These are phyloP conservation scores for Dendrocincla tyrannina DNA, from an alignment of 2,797 vertebrate genomes.

Conservation along the genomic window DNA sequence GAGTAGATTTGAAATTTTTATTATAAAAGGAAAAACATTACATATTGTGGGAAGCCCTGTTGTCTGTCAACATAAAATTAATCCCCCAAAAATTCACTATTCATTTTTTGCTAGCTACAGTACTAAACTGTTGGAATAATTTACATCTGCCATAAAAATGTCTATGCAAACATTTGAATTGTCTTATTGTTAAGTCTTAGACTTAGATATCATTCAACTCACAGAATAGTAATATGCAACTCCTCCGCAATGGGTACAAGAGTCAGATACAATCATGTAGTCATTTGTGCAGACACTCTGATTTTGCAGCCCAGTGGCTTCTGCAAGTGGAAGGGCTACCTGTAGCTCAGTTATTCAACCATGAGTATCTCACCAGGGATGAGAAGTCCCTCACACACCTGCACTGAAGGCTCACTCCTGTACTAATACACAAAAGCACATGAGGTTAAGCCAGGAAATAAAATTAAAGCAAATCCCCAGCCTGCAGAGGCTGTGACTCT, in stretches of 20 bases:
- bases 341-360: not conserved
- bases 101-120: not conserved
- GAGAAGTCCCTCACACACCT: not conserved
- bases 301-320: not conserved
- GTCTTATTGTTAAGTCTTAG: not conserved
- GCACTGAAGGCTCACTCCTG: not conserved
- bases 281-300: not conserved
- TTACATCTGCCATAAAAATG: not conserved
- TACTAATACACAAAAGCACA: not conserved
- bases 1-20: not conserved
- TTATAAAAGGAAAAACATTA: not conserved
- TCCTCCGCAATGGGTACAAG: accelerated
- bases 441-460: not conserved
- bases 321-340: not conserved
- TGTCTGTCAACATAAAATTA: not conserved
- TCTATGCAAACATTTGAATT: not conserved
- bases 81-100: accelerated
- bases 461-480: not conserved
- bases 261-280: not conserved
- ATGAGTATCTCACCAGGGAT: not conserved
- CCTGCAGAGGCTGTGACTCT: not conserved
- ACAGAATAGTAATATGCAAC: not conserved
- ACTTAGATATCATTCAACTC: not conserved
- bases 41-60: not conserved
- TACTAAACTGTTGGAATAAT: not conserved